phyloP scores from a whole-genome alignment of 1,140 invertebrate genomes.

The Trachelipus rathkii region DNA sequence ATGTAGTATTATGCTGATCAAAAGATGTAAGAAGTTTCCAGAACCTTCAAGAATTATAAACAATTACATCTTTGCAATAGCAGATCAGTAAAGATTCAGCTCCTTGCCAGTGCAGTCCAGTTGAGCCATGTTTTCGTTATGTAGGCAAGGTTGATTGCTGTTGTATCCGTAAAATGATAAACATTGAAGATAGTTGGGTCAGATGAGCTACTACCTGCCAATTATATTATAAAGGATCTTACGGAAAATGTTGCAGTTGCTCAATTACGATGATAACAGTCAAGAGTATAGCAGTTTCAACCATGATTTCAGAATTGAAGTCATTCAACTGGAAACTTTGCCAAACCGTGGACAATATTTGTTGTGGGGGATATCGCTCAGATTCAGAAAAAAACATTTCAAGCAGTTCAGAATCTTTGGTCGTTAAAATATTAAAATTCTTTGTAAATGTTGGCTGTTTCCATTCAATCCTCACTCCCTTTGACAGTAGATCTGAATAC shows the following conservation, averaged over 20 bases:
- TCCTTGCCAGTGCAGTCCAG: not conserved
- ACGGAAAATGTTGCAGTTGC: conserved; percentile 39
- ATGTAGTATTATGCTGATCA: too few relatives aligned
- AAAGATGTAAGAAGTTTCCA: not conserved
- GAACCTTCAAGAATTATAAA: not conserved
- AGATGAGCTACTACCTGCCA: conserved; percentile 47
- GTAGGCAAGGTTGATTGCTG: conserved; percentile 45
- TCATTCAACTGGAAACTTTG: too few relatives aligned
- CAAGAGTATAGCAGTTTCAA: conserved; percentile 32
- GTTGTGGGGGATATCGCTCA: conserved; percentile 42
- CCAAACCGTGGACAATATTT: conserved; percentile 34
- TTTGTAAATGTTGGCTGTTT: conserved; percentile 28
- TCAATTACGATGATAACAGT: conserved; percentile 44
- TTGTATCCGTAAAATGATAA: conserved; percentile 37
- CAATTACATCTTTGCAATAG: not conserved
- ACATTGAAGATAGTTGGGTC: conserved; percentile 39
- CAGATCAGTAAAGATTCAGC: not conserved
- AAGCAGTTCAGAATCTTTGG: conserved; percentile 36
- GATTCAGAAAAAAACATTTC: conserved; percentile 23
- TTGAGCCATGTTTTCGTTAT: conserved; percentile 24
- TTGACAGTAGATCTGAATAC: conserved; percentile 43
- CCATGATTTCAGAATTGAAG: conserved; percentile 30
- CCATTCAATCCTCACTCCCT: conserved; percentile 30
- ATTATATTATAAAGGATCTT: conserved; percentile 36
- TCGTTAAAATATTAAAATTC: conserved; percentile 38